Conservation (phyloP, 2,797 vertebrate genomes). For the Falco biarmicus region DNA sequence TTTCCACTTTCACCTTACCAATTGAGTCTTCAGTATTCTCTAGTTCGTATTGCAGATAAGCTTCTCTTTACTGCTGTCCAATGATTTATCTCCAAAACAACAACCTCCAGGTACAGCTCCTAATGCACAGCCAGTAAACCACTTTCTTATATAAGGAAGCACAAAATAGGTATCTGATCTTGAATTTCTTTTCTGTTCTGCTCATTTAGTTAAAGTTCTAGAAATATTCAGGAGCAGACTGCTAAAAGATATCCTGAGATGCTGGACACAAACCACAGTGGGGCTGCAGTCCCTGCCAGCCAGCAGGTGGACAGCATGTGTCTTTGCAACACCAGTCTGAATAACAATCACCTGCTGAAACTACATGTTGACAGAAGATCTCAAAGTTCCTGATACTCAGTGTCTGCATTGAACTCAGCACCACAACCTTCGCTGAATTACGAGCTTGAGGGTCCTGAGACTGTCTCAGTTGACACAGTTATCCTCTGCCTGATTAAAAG, state of each 20-base stretch:
- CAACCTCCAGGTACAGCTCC: neutral
- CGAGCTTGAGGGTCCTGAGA: neutral
- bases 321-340: neutral
- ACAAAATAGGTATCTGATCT: neutral
- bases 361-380: neutral
- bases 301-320: neutral
- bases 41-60: neutral
- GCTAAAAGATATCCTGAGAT: neutral
- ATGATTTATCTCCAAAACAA: neutral
- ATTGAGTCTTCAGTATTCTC: neutral
- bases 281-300: neutral
- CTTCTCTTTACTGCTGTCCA: neutral
- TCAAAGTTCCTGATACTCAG: neutral
- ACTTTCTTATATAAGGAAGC: neutral
- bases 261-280: neutral
- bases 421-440: neutral
- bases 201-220: neutral
- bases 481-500: neutral
- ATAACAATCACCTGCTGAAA: neutral
- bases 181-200: neutral
- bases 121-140: neutral
- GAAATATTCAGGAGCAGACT: neutral
- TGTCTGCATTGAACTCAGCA: neutral
- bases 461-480: neutral
- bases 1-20: neutral